phyloP scores from a whole-genome alignment of 2,888 invertebrate genomes.

The Zelleria hepariella region DNA sequence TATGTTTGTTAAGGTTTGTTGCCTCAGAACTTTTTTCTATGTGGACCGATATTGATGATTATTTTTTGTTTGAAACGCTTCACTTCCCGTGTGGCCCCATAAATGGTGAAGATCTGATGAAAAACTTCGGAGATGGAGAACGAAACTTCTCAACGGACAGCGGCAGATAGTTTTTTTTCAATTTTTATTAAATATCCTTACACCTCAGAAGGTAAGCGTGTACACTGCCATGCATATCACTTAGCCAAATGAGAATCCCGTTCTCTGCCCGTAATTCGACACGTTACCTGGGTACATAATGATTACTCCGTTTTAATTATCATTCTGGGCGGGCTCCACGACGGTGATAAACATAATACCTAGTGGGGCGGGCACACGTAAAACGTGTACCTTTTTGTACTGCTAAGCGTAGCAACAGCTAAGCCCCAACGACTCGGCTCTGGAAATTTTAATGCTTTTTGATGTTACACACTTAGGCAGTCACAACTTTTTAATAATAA shows the following conservation, averaged over 20 bases:
- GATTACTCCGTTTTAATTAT: neutral
- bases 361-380: neutral
- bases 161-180: too few relatives aligned
- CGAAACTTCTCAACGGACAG: too few relatives aligned
- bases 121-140: too few relatives aligned
- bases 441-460: neutral
- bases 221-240: neutral
- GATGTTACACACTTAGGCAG: neutral
- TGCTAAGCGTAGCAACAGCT: neutral
- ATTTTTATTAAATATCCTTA: too few relatives aligned
- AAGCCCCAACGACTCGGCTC: neutral
- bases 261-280: neutral
- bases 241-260: neutral
- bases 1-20: too few relatives aligned
- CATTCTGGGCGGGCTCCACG: neutral
- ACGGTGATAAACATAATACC: neutral
- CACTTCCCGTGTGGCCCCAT: too few relatives aligned
- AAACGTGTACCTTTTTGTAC: neutral
- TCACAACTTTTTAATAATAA: too few relatives aligned
- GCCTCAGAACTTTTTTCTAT: too few relatives aligned
- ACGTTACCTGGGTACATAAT: neutral
- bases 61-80: too few relatives aligned
- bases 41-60: too few relatives aligned
- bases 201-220: neutral
- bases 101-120: too few relatives aligned